phyloP scores from a whole-genome alignment of 2,888 invertebrate genomes.

The Chalcis sispes region DNA sequence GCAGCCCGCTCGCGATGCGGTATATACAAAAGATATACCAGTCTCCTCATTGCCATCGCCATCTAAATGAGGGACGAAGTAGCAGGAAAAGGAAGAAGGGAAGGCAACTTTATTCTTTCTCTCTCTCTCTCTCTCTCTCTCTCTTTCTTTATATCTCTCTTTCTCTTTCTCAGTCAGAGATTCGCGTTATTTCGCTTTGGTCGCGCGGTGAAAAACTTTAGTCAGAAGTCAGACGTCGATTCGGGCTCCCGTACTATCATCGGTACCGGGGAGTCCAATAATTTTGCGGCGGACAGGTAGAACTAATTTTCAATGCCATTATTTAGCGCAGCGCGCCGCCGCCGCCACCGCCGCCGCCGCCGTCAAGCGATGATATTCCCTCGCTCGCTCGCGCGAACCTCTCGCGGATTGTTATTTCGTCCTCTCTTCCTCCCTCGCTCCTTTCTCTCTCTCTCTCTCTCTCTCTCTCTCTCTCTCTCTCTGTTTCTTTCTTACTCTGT shows the following conservation, averaged over 20 bases:
- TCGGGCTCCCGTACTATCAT: slow-evolving; percentile 59
- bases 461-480: slow-evolving; percentile 57
- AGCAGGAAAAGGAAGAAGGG: neutral
- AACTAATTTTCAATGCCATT: slow-evolving; percentile 76
- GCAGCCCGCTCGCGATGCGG: slow-evolving; percentile 1
- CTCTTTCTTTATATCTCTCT: no score
- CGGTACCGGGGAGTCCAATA: slow-evolving; percentile 66
- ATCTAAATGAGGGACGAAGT: slow-evolving; percentile 21
- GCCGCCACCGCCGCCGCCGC: neutral
- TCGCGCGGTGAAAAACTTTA: slow-evolving; percentile 59
- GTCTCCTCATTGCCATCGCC: slow-evolving; percentile 4
- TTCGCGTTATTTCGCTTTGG: neutral
- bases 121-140: no score
- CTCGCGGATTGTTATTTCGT: no score
- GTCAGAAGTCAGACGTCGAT: slow-evolving; percentile 59
- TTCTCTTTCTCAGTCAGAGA: neutral
- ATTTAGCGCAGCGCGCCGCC: slow-evolving; percentile 72
- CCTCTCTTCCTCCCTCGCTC: slow-evolving; percentile 59
- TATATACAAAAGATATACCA: slow-evolving; percentile 20
- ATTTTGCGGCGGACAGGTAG: slow-evolving; percentile 68
- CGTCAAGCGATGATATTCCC: slow-evolving; percentile 7
- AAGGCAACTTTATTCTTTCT: no score
- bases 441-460: neutral
- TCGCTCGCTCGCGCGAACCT: slow-evolving; percentile 5
- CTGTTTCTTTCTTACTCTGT: slow-evolving; percentile 14